A percentile compares a stretch with the other conserved stretches of the same genome.
phyloP scores from a whole-genome alignment of 1,140 invertebrate genomes.

The Lordiphosa mommai region DNA sequence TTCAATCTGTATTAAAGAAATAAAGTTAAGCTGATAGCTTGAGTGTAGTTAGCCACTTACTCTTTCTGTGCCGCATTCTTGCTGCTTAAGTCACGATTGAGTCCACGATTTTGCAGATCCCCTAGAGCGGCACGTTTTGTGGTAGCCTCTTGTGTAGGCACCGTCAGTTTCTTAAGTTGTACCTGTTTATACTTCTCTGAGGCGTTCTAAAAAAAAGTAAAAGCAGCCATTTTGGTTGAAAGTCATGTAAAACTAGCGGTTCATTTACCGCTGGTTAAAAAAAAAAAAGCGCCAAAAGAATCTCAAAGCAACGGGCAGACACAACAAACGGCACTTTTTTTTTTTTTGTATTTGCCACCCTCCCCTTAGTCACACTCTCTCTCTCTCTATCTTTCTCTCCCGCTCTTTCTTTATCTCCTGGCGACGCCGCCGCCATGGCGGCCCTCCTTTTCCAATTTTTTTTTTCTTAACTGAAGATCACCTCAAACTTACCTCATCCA shows the following conservation, averaged over 20 bases:
- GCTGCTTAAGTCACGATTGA: constrained; percentile 33
- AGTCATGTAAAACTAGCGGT: constrained; percentile 32
- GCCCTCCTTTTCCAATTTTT: constrained; percentile 14
- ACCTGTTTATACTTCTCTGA: constrained; percentile 58
- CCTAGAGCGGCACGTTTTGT: constrained; percentile 73
- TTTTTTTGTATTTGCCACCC: too few relatives aligned
- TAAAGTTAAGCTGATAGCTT: not conserved
- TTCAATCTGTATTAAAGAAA: constrained; percentile 38
- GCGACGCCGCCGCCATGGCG: constrained; percentile 50
- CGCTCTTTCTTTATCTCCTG: not conserved
- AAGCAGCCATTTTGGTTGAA: constrained; percentile 48
- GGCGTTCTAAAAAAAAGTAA: constrained; percentile 49
- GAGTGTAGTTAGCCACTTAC: constrained; percentile 34
- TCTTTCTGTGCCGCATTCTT: constrained; percentile 70
- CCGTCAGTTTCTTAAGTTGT: constrained; percentile 66
- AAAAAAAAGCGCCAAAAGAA: constrained; percentile 53
- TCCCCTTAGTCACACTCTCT: constrained; percentile 1
- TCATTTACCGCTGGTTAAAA: constrained; percentile 38
- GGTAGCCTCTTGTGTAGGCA: constrained; percentile 50
- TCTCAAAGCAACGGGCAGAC: constrained; percentile 12
- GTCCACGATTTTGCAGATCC: constrained; percentile 71
- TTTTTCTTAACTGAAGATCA: not conserved
- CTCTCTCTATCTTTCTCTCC: not conserved
- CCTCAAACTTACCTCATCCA: constrained; percentile 61
- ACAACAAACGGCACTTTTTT: constrained; percentile 52